Evolutionary conservation across 2,797 vertebrate genomes (phyloP), one percentile per base, ranked within the genome.

Genomic region (Pogoniulus pusillus): DNA sequence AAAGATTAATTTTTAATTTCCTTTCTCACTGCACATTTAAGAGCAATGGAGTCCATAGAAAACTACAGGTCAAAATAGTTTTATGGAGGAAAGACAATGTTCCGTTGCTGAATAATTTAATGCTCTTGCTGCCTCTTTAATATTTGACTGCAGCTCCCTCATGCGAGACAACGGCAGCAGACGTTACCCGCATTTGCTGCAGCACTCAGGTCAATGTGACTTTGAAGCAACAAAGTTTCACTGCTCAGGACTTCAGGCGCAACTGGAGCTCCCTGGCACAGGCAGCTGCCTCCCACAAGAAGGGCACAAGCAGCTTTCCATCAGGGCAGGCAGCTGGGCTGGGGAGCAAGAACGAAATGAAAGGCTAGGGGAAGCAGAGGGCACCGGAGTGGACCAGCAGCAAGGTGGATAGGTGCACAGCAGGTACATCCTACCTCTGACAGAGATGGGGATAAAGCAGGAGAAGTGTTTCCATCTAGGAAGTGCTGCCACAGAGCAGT

Each of bases 1-100:
- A 98, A 98, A 98, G 97, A 98, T 98, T 97, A 98, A 97, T 98
- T 98, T 98, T 98, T 97, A 98, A 97, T 98, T 98, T 98, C 98
- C 97, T 98, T 97, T 97, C 97, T 97, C 97, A 94, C 89, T 96
- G 97, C 96, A 97, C 97, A 97, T 96, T 96, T 96, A 96, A 97
- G 97, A 97, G 94, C 88, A 95, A 96, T 89, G 94, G 96, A 94
- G 91, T 94, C 91, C 86, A 75, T 62, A 94, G 96, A 95, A 96
- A 96, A 97, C 96, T 96, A 93, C 96, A 96, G 97, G 96, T 97
- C 97, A 96, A 94, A 97, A 97, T 96, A 97, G 96, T 95, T 97
- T 97, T 97, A 97, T 97, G 97, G 94, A 95, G 92, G 95, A 95
- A 96, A 80, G 94, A 96, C 94, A 96, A 88, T 95, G 96, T 97